phyloP scores from a whole-genome alignment of 2,888 invertebrate species.

The Acronicta aceris region DNA sequence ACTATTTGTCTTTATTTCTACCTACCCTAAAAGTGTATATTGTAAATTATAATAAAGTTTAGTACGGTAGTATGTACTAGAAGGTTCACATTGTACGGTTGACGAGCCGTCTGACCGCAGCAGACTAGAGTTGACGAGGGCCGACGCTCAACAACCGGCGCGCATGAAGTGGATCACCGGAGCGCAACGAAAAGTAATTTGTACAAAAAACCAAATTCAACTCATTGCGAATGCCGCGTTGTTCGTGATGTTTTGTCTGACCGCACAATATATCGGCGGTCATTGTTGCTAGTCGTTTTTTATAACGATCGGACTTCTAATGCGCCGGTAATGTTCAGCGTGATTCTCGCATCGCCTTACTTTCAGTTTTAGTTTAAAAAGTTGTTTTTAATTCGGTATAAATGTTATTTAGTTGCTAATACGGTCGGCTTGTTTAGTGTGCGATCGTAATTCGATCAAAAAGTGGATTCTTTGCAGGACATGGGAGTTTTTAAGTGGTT shows the following conservation, averaged over 20 bases:
- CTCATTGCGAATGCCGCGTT: constrained; percentile 86
- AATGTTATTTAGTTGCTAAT: constrained; percentile 55
- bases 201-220: constrained; percentile 88
- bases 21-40: constrained; percentile 60
- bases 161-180: constrained; percentile 85
- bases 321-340: constrained; percentile 85
- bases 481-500: constrained; percentile 88
- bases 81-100: constrained; percentile 57
- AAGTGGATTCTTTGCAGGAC: constrained; percentile 79
- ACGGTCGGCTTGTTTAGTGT: constrained; percentile 49
- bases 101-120: constrained; percentile 66
- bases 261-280: constrained; percentile 87
- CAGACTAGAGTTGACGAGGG: constrained; percentile 68
- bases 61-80: constrained; percentile 47
- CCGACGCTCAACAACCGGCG: constrained; percentile 68
- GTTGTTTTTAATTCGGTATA: constrained; percentile 56
- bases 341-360: constrained; percentile 67
- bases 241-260: constrained; percentile 88
- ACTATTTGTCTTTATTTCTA: constrained; percentile 32
- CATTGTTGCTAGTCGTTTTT: constrained; percentile 87
- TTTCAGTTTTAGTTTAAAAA: constrained; percentile 71
- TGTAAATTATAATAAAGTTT: constrained; percentile 37
- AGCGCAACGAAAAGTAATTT: constrained; percentile 89
- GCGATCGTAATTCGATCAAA: constrained; percentile 55
- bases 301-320: constrained; percentile 74